Base-by-base conservation (phyloP, 2,113 vertebrate species). In the Eolophus roseicapilla region DNA sequence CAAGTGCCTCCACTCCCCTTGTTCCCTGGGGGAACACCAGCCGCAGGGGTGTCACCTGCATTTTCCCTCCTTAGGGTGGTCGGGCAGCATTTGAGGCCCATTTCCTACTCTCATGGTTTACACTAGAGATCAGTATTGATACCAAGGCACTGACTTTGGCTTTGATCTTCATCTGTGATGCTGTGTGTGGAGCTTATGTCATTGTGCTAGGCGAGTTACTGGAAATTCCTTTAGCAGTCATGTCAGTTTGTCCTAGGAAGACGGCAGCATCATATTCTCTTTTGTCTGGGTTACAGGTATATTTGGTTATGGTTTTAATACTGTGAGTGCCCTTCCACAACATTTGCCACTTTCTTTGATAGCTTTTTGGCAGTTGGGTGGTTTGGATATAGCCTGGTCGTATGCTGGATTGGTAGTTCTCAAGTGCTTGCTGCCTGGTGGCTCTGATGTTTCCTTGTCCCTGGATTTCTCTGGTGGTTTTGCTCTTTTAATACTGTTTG, bases 41-140 rank as follows among this genome's bases (percentile, higher is more conserved):
- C 43, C 17, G 8, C 0, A 0, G 3, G 18, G 28, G 31, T 57
- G 29, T 33, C 57, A 76, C 12, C 31, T 46, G 10, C 17, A 25
- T 63, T 25, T 10, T 7, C 0, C 13, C 55, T 83, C 7, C 69
- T 33, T 33, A 37, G 41, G 18, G 17, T 33, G 17, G 25, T 68
- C 8, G 3, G 1, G 8, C 0, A 3, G 13, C 16, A 2, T 75
- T 90, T 49, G 37, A 73, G 39, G 47, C 53, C 41, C 1, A 0
- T 60, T 79, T 80, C 16, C 39, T 71, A 3, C 10, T 86, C 83
- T 31, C 1, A 8, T 60, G 46, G 33, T 62, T 31, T 7, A 39
- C 4, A 3, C 21, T 64, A 35, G 52, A 57, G 44, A n/a, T 57
- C 37, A 46, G 3, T 55, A 41, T 11, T 33, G 23, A 52, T 86